These are phyloP conservation scores for Cottus gobio DNA, from an alignment of 2,113 vertebrate genomes.

Conservation along the genomic window DNA sequence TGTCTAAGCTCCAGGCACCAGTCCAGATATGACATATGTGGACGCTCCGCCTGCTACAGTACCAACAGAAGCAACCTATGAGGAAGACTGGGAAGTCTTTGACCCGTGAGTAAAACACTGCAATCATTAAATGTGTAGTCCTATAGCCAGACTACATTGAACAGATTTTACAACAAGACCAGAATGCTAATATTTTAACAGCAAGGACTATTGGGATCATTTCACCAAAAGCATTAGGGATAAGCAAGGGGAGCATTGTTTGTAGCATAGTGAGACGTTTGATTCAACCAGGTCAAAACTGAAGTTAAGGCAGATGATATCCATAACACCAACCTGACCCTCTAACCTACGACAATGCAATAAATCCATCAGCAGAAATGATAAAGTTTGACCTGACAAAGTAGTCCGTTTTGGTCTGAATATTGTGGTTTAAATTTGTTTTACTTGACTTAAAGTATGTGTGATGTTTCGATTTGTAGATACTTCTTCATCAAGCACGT, in stretches of 20 bases:
- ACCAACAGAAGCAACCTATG: slow-evolving; percentile 93
- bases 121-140: background rate
- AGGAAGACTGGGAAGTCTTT: slow-evolving; percentile 99
- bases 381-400: slow-evolving; percentile 1
- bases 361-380: background rate
- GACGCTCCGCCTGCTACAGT: slow-evolving; percentile 82
- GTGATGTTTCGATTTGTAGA: slow-evolving; percentile 73
- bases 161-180: background rate
- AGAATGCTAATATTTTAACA: background rate
- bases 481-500: slow-evolving; percentile 99
- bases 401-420: background rate
- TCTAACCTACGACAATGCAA: background rate
- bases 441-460: background rate
- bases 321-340: background rate
- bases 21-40: slow-evolving; percentile 91
- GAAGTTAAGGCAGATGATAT: background rate
- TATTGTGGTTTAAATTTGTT: background rate
- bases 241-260: background rate
- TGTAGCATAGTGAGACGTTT: background rate
- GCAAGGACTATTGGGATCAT: background rate
- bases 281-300: background rate
- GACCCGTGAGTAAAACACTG: slow-evolving; percentile 91
- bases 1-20: slow-evolving; percentile 88
- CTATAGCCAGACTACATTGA: background rate
- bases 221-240: background rate